Conservation (phyloP, 2,888 invertebrate genomes). For the Vandiemenella viatica region DNA sequence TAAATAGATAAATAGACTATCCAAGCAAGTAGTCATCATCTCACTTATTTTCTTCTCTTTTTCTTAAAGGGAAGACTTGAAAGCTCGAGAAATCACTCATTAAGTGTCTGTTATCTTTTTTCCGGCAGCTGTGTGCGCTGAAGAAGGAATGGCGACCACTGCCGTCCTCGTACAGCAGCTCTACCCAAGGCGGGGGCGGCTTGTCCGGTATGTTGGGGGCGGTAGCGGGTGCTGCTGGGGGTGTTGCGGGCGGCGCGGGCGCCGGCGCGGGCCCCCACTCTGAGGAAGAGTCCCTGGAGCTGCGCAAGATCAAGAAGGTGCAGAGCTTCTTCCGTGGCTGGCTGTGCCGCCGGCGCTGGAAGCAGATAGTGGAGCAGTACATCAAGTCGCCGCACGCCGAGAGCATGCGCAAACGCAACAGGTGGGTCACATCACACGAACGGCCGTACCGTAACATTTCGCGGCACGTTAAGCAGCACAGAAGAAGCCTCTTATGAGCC, state of each 20-base stretch:
- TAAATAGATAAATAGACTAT: no score
- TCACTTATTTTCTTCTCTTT: no score
- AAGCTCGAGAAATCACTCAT: no score
- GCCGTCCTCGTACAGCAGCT: constrained; percentile 15
- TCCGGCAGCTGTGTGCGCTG: constrained; percentile 61
- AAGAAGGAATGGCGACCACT: constrained; percentile 63
- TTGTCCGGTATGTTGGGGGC: constrained; percentile 13
- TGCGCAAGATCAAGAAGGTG: constrained; percentile 68
- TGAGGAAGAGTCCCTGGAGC: constrained; percentile 47
- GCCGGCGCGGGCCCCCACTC: constrained; percentile 15
- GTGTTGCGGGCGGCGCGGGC: constrained; percentile 10
- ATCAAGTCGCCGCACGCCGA: constrained; percentile 89
- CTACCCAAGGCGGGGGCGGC: constrained; percentile 4
- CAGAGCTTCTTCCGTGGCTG: constrained; percentile 89
- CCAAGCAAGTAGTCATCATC: no score
- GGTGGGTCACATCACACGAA: constrained; percentile 33
- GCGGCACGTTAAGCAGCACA: no score
- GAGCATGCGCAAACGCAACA: constrained; percentile 83
- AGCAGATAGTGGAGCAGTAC: constrained; percentile 87
- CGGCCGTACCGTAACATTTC: no score
- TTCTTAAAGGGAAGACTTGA: no score
- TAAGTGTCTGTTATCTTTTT: no score
- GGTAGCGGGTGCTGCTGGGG: constrained; percentile 11
- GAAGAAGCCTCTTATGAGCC: no score
- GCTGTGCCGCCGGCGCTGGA: constrained; percentile 83